Evolutionary conservation across 2,113 vertebrate genomes (phyloP).

Genomic region (Hypocryptadius cinnamomeus): DNA sequence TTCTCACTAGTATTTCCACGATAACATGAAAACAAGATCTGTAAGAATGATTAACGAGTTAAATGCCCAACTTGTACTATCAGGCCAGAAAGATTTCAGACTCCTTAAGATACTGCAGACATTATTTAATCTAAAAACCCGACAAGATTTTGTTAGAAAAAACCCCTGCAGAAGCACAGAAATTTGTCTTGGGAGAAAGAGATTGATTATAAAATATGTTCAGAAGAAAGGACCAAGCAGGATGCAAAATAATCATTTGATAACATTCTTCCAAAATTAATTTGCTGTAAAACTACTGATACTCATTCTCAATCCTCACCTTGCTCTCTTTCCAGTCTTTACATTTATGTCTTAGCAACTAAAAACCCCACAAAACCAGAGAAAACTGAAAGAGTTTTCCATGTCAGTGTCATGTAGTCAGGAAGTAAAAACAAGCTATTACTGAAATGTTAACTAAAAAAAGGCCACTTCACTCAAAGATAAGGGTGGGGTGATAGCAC

Average conservation of each 20-base stretch:
- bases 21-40: conserved; percentile 11
- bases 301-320: neutral
- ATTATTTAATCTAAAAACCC: neutral
- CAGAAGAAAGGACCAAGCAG: neutral
- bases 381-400: neutral
- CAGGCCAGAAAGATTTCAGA: neutral
- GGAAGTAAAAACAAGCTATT: neutral
- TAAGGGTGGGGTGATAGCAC: neutral
- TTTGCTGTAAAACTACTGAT: neutral
- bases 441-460: neutral
- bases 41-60: conserved; percentile 1
- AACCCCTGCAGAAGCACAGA: neutral
- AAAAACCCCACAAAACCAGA: neutral
- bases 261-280: neutral
- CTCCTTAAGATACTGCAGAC: neutral
- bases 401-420: neutral
- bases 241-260: neutral
- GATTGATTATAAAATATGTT: neutral
- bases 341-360: neutral
- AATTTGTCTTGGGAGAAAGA: neutral
- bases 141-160: neutral
- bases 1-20: neutral
- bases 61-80: neutral
- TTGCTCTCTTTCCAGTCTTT: neutral
- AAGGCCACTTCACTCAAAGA: neutral